Evolutionary conservation across 2,797 vertebrate genomes (phyloP).

Genomic region (Cynopterus sphinx): DNA sequence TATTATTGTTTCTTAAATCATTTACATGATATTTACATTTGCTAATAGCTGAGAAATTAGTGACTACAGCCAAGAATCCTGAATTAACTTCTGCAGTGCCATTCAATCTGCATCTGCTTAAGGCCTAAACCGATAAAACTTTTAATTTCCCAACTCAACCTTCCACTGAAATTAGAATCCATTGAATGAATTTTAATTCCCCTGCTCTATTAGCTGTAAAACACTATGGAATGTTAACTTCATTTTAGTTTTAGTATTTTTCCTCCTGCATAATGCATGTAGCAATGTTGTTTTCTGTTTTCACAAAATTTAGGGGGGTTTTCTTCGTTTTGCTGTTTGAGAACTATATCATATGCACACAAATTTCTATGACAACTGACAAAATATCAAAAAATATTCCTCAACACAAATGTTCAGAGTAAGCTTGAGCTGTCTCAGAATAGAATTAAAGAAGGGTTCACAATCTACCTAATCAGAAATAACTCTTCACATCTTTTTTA

Average conservation of each 20-base stretch:
- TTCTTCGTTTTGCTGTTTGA: neutral
- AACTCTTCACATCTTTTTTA: neutral
- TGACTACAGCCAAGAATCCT: neutral
- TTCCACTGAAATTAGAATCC: neutral
- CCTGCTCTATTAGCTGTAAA: neutral
- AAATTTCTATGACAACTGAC: neutral
- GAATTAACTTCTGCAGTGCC: neutral
- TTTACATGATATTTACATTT: conserved; percentile 69
- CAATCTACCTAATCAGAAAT: neutral
- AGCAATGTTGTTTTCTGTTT: conserved; percentile 18
- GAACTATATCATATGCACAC: neutral
- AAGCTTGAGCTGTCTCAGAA: neutral
- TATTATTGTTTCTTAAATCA: conserved; percentile 54
- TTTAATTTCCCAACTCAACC: neutral
- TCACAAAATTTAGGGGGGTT: neutral
- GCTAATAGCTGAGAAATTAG: conserved; percentile 48
- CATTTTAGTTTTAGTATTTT: neutral
- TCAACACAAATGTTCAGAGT: neutral
- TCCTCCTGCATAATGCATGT: neutral
- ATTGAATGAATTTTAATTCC: conserved; percentile 26
- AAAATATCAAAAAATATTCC: neutral
- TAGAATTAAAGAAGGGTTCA: neutral
- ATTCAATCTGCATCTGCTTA: neutral
- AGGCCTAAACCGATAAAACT: neutral
- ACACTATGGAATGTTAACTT: neutral